Percentiles rank a stretch among this genome's conserved stretches.
Conservation (phyloP, 2,888 invertebrate genomes). For the Rotaria sp. region DNA sequence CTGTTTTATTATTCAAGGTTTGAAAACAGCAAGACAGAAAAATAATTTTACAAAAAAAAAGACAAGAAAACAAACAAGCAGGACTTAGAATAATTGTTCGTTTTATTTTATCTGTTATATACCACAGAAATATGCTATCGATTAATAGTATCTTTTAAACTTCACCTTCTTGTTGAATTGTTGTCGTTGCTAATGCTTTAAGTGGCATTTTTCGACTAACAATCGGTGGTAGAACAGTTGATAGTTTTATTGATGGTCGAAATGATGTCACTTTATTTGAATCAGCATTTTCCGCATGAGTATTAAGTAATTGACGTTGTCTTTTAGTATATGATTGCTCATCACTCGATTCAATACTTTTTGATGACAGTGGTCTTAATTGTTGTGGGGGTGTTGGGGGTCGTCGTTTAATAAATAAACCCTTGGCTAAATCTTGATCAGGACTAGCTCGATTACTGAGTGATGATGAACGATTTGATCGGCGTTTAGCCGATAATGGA, state of each 20-base stretch:
- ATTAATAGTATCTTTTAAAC: not conserved
- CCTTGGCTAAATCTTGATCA: not conserved
- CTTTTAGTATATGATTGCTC: not conserved
- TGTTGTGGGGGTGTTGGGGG: conserved; percentile 3
- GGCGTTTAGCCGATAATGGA: not conserved
- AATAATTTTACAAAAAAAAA: conserved; percentile 20
- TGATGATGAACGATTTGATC: conserved; percentile 9
- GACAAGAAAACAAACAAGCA: not conserved
- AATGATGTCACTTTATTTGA: not conserved
- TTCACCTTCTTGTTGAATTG: not conserved
- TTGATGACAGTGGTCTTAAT: not conserved
- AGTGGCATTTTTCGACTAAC: not conserved
- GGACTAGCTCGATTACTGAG: not conserved
- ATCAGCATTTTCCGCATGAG: not conserved
- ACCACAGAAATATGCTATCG: not conserved
- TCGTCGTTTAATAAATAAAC: not conserved
- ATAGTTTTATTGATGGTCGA: not conserved
- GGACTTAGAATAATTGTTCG: conserved; percentile 14
- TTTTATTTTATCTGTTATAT: not conserved
- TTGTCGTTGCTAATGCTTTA: not conserved
- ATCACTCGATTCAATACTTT: not conserved
- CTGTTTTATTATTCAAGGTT: not conserved
- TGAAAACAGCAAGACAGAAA: not conserved
- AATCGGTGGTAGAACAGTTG: not conserved
- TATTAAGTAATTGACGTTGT: not conserved